phyloP scores from a whole-genome alignment of 92 coral and sea anemone genomes.

The Zoanthus solanderi region DNA sequence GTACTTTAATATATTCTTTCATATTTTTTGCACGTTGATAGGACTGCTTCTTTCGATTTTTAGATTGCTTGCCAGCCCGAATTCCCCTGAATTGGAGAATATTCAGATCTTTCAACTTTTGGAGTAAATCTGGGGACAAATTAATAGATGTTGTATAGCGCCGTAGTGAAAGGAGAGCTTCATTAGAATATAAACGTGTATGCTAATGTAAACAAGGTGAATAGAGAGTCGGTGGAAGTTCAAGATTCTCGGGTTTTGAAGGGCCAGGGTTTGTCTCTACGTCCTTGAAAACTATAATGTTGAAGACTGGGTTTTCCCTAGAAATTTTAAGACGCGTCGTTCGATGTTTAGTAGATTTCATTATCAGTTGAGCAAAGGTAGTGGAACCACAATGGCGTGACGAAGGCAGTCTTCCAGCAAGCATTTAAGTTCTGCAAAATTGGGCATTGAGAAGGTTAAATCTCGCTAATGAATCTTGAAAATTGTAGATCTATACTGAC shows the following conservation, averaged over 20 bases:
- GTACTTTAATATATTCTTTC: no score
- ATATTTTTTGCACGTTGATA: slow-evolving; percentile 26
- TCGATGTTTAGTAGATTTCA: slow-evolving; percentile 58
- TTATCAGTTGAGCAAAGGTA: slow-evolving; percentile 42
- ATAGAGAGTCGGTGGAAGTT: background rate
- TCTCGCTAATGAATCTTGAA: background rate
- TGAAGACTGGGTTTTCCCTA: slow-evolving; percentile 41
- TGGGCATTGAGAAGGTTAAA: slow-evolving; percentile 21
- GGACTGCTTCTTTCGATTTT: no score
- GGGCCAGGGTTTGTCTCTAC: no score
- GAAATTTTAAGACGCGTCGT: slow-evolving; percentile 49
- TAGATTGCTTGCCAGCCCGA: no score
- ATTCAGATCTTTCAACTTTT: no score
- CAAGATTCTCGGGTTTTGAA: background rate
- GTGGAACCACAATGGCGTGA: slow-evolving; percentile 51
- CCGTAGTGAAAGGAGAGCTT: no score
- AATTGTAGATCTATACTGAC: background rate
- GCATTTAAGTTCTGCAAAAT: slow-evolving; percentile 19
- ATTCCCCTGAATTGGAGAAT: no score
- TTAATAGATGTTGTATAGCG: no score
- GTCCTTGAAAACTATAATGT: no score
- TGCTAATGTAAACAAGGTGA: background rate
- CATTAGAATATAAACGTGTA: no score
- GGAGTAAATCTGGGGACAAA: no score
- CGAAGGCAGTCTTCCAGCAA: background rate